Evolutionary conservation across 2,113 vertebrate genomes (phyloP).

Genomic region (Noctilio leporinus): DNA sequence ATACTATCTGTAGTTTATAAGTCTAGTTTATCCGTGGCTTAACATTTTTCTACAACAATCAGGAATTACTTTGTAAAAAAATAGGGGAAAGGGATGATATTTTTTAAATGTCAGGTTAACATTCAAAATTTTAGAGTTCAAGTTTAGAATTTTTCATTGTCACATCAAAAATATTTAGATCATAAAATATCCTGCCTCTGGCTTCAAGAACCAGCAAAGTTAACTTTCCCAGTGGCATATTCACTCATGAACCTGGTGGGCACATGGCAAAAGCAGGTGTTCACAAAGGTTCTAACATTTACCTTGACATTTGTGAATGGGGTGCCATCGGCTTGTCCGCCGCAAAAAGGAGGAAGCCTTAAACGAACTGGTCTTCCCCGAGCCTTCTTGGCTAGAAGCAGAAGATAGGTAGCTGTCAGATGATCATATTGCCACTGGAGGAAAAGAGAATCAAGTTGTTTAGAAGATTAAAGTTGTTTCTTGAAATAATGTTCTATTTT

Average conservation of each 20-base stretch:
- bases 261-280: neutral
- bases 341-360: slow-evolving; percentile 27
- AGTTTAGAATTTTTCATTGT: neutral
- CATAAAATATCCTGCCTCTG: neutral
- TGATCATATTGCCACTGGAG: slow-evolving; percentile 93
- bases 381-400: slow-evolving; percentile 91
- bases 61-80: neutral
- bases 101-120: neutral
- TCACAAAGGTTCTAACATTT: neutral
- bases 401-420: slow-evolving; percentile 89
- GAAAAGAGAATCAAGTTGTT: slow-evolving; percentile 24
- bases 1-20: neutral
- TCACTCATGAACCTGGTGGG: neutral
- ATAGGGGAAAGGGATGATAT: neutral
- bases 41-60: neutral
- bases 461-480: neutral
- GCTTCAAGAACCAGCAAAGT: neutral
- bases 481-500: slow-evolving; percentile 8
- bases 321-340: slow-evolving; percentile 37
- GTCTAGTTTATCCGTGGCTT: neutral
- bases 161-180: neutral
- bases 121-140: slow-evolving; percentile 1
- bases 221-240: neutral
- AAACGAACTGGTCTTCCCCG: slow-evolving; percentile 86
- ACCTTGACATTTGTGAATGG: slow-evolving; percentile 78